Base-by-base conservation (phyloP, 2,888 invertebrate species). In the Acanthosepion pharaonis region DNA sequence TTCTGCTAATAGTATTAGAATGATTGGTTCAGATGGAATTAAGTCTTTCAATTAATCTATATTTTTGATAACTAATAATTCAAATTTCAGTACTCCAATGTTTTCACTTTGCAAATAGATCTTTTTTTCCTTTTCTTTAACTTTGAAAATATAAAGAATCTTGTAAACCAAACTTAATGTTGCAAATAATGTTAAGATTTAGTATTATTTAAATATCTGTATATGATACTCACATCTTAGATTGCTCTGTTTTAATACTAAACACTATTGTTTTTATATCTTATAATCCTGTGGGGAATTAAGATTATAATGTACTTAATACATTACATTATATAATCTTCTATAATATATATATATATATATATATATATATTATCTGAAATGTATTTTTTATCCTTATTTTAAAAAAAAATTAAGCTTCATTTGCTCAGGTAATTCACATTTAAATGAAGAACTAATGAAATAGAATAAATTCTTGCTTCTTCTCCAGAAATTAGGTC, bases 381-480 rank as follows among this genome's bases (percentile, higher is more conserved):
- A n/a, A n/a, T n/a, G n/a, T n/a, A n/a, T n/a, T 78, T 78, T 64
- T 64, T 28, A 78, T 78, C 28, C 25, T 64, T n/a, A 78, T 78
- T 78, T 78, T 11, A 78, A 78, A 78, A n/a, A 64, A 5, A 78
- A 78, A 8, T 78, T 18, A 55, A 55, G 55, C 55, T 78, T 78
- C 78, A 78, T 78, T n/a, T 78, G n/a, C 78, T 78, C 2, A 78
- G n/a, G 3, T 78, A 5, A 78, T n/a, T 33, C 15, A n/a, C n/a
- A n/a, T n/a, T 15, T n/a, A 78, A 78, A 78, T 78, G n/a, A n/a
- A 78, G n/a, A 20, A 20, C n/a, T 0, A 78, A 78, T 78, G 78
- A 78, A 78, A 78, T 78, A n/a, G 78, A 78, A 78, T 59, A 59
- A 78, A 78, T 78, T 78, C 78, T 78, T n/a, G n/a, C 20, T 78